Conservation (phyloP, 2,113 vertebrate genomes). For the Hepsetus odoe region DNA sequence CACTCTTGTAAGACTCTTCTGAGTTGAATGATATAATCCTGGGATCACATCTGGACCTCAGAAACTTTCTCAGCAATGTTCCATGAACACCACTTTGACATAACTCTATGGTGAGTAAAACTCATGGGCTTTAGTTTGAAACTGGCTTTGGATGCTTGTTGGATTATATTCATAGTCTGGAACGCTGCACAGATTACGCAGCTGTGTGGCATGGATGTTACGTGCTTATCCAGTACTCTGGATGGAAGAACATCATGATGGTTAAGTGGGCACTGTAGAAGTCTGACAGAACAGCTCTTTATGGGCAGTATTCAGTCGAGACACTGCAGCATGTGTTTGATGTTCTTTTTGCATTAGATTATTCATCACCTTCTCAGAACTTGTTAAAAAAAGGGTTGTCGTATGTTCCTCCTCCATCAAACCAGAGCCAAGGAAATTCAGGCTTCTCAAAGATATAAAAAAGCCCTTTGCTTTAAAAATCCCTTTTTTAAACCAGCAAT, state of each 20-base stretch:
- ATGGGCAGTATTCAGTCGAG: background rate
- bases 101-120: constrained; percentile 35
- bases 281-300: background rate
- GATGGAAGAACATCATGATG: background rate
- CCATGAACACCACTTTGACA: background rate
- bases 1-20: constrained; percentile 6
- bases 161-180: background rate
- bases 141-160: background rate
- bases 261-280: background rate
- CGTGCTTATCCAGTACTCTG: background rate
- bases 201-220: background rate
- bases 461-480: constrained; percentile 46
- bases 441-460: background rate
- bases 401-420: background rate
- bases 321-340: background rate
- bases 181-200: background rate
- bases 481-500: constrained; percentile 40
- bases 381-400: background rate
- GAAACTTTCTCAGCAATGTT: constrained; percentile 24
- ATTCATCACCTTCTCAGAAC: background rate
- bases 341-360: background rate
- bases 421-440: background rate
- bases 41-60: constrained; percentile 30
- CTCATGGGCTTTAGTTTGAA: background rate
- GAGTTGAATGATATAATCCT: constrained; percentile 19